phyloP scores from a whole-genome alignment of 2,797 vertebrate genomes.

The Gorsachius magnificus region DNA sequence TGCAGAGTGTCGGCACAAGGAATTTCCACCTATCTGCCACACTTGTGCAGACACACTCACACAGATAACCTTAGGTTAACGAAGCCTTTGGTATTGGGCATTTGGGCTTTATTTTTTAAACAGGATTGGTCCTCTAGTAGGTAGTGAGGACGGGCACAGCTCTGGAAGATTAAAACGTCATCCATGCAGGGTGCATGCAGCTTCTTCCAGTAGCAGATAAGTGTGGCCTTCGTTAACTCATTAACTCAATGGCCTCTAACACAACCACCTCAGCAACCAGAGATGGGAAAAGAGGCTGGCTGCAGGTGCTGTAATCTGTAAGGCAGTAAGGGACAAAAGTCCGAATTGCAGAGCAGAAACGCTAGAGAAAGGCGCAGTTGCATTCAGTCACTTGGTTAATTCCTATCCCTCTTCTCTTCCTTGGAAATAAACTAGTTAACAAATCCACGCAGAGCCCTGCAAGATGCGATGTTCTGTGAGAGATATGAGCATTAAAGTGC shows the following conservation, averaged over 20 bases:
- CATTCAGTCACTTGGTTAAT: neutral
- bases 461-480: neutral
- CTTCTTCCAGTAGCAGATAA: neutral
- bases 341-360: neutral
- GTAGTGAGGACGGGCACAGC: neutral
- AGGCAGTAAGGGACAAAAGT: neutral
- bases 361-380: neutral
- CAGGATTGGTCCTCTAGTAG: neutral
- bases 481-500: neutral
- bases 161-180: neutral
- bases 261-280: neutral
- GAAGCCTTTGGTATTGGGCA: neutral
- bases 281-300: neutral
- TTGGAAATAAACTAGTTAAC: neutral
- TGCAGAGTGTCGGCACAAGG: neutral
- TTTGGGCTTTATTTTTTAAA: neutral
- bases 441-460: neutral
- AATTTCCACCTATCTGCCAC: neutral
- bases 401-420: neutral
- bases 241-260: neutral
- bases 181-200: neutral
- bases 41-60: neutral
- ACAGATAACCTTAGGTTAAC: neutral
- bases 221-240: neutral
- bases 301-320: rapidly evolving